Conservation (phyloP, 2,888 invertebrate species). For the Rhagophthalmus giganteus region DNA sequence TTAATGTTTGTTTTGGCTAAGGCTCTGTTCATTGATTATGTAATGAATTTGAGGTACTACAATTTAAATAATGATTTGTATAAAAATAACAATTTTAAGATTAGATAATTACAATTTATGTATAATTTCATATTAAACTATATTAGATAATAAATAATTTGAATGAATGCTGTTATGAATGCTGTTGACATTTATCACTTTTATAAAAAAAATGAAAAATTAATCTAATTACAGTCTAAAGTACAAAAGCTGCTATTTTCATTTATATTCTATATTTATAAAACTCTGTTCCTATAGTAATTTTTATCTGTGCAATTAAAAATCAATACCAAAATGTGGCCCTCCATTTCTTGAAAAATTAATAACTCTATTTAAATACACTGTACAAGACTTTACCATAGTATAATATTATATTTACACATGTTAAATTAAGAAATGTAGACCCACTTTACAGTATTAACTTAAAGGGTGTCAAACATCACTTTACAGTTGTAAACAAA, state of each 20-base stretch:
- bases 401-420: slow-evolving; percentile 10
- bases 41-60: slow-evolving; percentile 19
- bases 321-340: slow-evolving; percentile 12
- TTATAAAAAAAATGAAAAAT: slow-evolving; percentile 42
- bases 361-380: slow-evolving; percentile 16
- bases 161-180: slow-evolving; percentile 26
- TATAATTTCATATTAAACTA: slow-evolving; percentile 17
- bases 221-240: slow-evolving; percentile 41
- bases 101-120: slow-evolving; percentile 10
- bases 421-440: slow-evolving; percentile 9
- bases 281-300: slow-evolving; percentile 18
- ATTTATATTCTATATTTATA: slow-evolving; percentile 35
- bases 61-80: slow-evolving; percentile 36
- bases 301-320: slow-evolving; percentile 16
- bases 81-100: slow-evolving; percentile 39
- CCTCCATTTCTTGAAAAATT: slow-evolving; percentile 11
- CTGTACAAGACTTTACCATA: slow-evolving; percentile 15
- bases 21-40: too few relatives aligned
- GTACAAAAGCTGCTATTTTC: slow-evolving; percentile 48
- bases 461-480: slow-evolving; percentile 13
- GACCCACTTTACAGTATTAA: slow-evolving; percentile 8
- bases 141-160: slow-evolving; percentile 37
- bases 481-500: slow-evolving; percentile 10
- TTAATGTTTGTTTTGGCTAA: too few relatives aligned
- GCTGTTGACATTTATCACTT: slow-evolving; percentile 40